These are phyloP conservation scores for Nestor notabilis DNA, from an alignment of 2,113 vertebrate species.

Conservation along the genomic window DNA sequence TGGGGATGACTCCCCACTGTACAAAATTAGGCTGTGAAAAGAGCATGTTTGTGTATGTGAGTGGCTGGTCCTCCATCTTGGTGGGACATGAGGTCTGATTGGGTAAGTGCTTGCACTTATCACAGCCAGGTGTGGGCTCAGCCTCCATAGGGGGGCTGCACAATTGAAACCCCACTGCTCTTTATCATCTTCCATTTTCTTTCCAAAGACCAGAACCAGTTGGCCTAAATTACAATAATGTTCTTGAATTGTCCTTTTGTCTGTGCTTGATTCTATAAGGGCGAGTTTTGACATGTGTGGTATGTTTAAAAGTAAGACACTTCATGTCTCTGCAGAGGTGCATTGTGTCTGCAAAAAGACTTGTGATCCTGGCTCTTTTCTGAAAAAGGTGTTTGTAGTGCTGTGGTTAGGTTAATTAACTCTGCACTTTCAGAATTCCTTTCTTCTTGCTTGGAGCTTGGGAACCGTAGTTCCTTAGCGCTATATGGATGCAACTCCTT, in stretches of 20 bases:
- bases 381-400: neutral
- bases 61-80: neutral
- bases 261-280: neutral
- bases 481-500: neutral
- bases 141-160: neutral
- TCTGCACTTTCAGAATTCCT: neutral
- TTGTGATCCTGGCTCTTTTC: neutral
- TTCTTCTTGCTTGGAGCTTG: neutral
- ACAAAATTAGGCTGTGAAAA: neutral
- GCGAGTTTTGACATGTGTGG: neutral
- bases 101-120: neutral
- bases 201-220: neutral
- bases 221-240: neutral
- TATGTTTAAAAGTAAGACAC: neutral
- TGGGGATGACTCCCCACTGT: neutral
- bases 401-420: neutral
- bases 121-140: neutral
- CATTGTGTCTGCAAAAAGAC: neutral
- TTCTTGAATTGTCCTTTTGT: neutral
- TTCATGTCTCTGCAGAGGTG: neutral
- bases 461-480: neutral
- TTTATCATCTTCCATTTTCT: neutral
- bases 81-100: neutral
- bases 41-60: neutral
- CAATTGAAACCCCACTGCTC: neutral